Base-by-base conservation (phyloP, 2,888 invertebrate species). In the Caradrina clavipalpis region DNA sequence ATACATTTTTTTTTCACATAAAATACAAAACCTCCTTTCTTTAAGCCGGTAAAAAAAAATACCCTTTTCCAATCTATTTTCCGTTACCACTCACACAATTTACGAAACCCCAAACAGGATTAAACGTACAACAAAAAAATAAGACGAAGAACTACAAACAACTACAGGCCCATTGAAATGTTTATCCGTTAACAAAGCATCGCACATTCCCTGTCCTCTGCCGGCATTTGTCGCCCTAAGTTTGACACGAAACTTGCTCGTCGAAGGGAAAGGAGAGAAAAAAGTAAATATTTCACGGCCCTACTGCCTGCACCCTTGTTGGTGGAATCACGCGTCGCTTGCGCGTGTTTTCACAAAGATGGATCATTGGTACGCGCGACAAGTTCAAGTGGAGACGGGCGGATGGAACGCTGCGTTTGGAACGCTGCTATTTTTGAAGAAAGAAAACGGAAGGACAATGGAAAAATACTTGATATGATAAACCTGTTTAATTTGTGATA, bases 251-350 rank as follows among this genome's bases (percentile, higher is more conserved):
- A 92, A 92, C 89, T 94, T 92, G 80, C 59, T 78, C 78, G 88
- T 89, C 90, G 88, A 90, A 86, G 87, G 86, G 88, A 85, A 80
- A 78, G 74, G 66, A 81, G 87, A 86, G 88, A 87, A 91, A 94
- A 93, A 93, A 94, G 93, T 93, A 94, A 91, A 95, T 94, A 94
- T 94, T 93, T 93, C 91, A 92, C 91, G 71, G 85, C 90, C 90
- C 91, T 88, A 71, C 80, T 88, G 89, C 93, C 80, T 88, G 89
- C 93, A 90, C 95, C 95, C 95, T 93, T 92, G 94, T 92, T 92
- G 94, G 91, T 92, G 91, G 95, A 95, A 95, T 94, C 95, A 95
- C 94, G 94, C 94, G 94, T 94, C 92, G 92, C 92, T 90, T 88
- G 94, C 92, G 92, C 93, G 93, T 91, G 92, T 93, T 93, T 93